Evolutionary conservation across 2,113 vertebrate species (phyloP).

Genomic region (Mirounga angustirostris): DNA sequence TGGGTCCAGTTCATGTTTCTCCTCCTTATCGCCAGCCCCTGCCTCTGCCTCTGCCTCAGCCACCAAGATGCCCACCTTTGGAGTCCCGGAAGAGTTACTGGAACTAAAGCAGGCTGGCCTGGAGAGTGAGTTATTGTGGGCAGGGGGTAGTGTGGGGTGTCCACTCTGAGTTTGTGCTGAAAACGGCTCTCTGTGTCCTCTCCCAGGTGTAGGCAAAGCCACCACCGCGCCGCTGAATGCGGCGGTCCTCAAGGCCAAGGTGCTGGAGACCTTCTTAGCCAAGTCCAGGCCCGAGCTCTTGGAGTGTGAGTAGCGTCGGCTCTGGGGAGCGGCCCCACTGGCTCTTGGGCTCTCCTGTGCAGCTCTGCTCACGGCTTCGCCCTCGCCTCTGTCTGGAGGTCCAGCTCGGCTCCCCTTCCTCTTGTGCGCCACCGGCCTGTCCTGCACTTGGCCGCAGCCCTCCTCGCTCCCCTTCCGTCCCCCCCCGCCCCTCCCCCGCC

Average conservation of each 20-base stretch:
- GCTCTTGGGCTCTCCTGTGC: not conserved
- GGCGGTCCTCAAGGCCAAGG: not conserved
- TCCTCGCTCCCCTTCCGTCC: not conserved
- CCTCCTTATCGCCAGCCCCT: not conserved
- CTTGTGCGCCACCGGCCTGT: not conserved
- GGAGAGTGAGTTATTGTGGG: slow-evolving; percentile 55
- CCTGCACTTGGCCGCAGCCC: not conserved
- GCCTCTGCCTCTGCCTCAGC: fast-evolving
- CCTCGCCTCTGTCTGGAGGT: not conserved
- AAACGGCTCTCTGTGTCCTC: not conserved
- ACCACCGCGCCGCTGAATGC: fast-evolving
- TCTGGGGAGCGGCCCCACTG: fast-evolving
- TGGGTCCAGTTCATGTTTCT: not conserved
- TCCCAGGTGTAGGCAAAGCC: not conserved
- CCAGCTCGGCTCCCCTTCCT: not conserved
- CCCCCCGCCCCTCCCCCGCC: not conserved
- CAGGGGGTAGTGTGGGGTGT: not conserved
- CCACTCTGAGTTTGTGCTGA: not conserved
- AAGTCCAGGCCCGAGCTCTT: slow-evolving; percentile 90
- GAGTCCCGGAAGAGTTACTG: not conserved
- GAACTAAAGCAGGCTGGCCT: not conserved
- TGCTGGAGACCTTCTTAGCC: slow-evolving; percentile 72
- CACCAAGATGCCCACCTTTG: not conserved
- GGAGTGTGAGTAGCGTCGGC: slow-evolving; percentile 89
- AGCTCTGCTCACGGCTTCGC: fast-evolving